Evolutionary conservation across 30 jellyfish, hydroid and myxozoan species (phyloP), one percentile per base, ranked within the genome.

Genomic region (Aurelia sp.): DNA sequence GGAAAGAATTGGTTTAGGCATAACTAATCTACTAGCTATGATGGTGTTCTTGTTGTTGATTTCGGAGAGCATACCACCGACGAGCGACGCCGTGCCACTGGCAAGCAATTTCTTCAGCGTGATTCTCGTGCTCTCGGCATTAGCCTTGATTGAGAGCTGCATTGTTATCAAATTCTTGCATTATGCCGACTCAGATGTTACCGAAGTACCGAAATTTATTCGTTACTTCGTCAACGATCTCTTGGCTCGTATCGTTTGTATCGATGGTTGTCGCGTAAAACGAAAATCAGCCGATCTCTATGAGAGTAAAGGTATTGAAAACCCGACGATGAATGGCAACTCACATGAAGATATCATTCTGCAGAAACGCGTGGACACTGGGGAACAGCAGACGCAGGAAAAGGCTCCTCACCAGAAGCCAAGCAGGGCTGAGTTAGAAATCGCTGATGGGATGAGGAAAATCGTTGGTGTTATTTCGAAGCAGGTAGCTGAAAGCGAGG

Each of bases 1-100:
- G 13, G 96, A 87, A 58, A 53, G 96, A 76, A 77, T 87, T 59
- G 96, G 96, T 50, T 81, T 87, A 27, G 96, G 96, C 31, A 87
- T 87, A 20, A 87, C 96, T 7, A 87, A 87, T 72, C 78, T 87
- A 8, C 81, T 87, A 13, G 90, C 96, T 6, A 87, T 87, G 96
- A 87, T 80, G 84, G 96, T 87, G 80, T 77, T 87, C 52, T 38
- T 87, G 72, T 72, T 87, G 69, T 65, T 87, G 71, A 68, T 87
- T 8, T 87, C 96, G 8, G 96, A 87, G 50, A 87, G 86, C 67
- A 87, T 87, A 12, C 96, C 96, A 11, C 90, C 96, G n/a, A 87
- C 96, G n/a, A 73, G 89, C 40, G 96, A 87, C 22, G 84, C 90
- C 0, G 90, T 87, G n/a, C 96, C 96, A 2, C 86, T 87, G 4